Percentiles rank a stretch among this genome's conserved stretches.
Conservation (phyloP, 2,797 vertebrate genomes). For the Gymnoscopelus microlampas region DNA sequence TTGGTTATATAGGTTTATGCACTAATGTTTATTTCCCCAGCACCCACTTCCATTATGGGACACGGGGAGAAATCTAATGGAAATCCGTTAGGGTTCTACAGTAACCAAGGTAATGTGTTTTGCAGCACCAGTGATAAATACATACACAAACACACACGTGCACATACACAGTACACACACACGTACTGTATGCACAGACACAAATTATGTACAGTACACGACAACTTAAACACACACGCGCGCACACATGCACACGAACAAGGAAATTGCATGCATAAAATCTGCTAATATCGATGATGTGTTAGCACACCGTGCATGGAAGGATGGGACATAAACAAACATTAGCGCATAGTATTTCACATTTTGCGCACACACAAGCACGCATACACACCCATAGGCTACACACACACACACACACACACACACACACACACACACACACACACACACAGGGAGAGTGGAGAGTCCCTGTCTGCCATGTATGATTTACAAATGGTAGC, state of each 20-base stretch:
- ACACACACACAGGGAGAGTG: constrained; percentile 2
- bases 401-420: background rate
- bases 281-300: constrained; percentile 8
- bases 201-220: too few species aligned
- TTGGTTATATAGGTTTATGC: constrained; percentile 33
- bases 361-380: background rate
- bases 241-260: background rate
- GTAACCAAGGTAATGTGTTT: constrained; percentile 26
- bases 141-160: constrained; percentile 5
- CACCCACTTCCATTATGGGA: constrained; percentile 30
- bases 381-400: background rate
- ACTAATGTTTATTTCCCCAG: constrained; percentile 44
- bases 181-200: background rate
- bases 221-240: constrained; percentile 3
- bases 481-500: constrained; percentile 72
- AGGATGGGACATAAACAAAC: background rate
- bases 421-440: background rate
- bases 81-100: constrained; percentile 24
- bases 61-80: constrained; percentile 24
- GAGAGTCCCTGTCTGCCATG: constrained; percentile 59
- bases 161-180: too few species aligned
- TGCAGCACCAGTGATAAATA: constrained; percentile 11
- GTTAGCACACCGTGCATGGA: background rate
- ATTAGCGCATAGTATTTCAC: constrained; percentile 8
- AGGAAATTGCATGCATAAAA: constrained; percentile 1